Evolutionary conservation across 2,113 vertebrate genomes (phyloP).

Genomic region (Catharus bicknelli): DNA sequence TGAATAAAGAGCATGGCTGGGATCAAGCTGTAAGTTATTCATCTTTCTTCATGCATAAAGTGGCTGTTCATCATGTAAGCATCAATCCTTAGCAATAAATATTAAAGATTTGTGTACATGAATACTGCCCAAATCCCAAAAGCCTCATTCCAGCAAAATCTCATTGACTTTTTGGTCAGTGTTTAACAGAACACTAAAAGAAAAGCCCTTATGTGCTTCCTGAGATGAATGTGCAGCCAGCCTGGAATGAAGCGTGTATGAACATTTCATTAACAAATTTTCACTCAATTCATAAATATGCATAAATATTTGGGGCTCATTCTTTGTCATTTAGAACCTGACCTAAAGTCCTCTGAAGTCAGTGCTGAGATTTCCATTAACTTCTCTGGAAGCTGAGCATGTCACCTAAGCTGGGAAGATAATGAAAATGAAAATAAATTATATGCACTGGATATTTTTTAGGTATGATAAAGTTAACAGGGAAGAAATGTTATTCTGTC

Average conservation of each 20-base stretch:
- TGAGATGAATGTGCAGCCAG: background rate
- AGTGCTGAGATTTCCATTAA: constrained; percentile 6
- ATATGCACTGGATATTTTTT: background rate
- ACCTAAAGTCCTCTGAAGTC: background rate
- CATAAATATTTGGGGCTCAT: constrained; percentile 20
- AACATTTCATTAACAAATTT: constrained; percentile 50
- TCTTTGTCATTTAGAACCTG: background rate
- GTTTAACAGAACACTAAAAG: background rate
- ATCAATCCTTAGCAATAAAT: background rate
- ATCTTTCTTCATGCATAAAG: background rate
- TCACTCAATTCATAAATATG: constrained; percentile 19
- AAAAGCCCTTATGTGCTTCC: background rate
- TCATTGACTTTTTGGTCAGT: constrained; percentile 5
- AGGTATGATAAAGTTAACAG: constrained; percentile 22
- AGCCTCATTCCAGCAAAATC: constrained; percentile 18
- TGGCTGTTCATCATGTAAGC: background rate
- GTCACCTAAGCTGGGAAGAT: background rate
- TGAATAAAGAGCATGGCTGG: background rate
- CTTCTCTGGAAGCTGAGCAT: background rate
- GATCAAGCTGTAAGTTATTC: background rate
- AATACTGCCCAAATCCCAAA: constrained; percentile 21
- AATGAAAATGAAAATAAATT: constrained; percentile 36
- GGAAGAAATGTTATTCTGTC: background rate
- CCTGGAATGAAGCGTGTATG: background rate
- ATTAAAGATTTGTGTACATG: background rate